These are phyloP conservation scores for Erebia palarica DNA, from an alignment of 2,888 invertebrate genomes.

Conservation along the genomic window DNA sequence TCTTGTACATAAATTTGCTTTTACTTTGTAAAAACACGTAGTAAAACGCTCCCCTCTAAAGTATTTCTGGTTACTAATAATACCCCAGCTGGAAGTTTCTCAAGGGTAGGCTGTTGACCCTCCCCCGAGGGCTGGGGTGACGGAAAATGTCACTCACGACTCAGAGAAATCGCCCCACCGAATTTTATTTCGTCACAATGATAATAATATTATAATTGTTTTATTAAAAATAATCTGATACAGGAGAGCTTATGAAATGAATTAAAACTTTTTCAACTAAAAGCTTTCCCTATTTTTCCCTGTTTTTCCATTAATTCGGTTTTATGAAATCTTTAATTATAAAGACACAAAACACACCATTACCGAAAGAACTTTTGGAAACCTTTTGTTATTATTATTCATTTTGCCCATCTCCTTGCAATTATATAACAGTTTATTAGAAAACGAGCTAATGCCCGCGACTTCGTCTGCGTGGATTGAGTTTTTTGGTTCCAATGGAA, in stretches of 20 bases:
- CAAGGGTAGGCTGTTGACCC: slow-evolving; percentile 22
- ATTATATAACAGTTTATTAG: too few relatives aligned
- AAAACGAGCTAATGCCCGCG: too few relatives aligned
- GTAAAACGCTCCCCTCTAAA: not conserved
- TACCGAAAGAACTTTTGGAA: too few relatives aligned
- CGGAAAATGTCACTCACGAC: slow-evolving; percentile 11
- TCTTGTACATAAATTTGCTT: too few relatives aligned
- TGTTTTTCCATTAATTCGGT: too few relatives aligned
- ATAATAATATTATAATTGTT: not conserved
- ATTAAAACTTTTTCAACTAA: not conserved
- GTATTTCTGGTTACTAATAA: slow-evolving; percentile 1
- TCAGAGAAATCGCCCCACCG: not conserved
- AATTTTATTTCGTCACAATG: not conserved
- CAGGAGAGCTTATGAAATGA: not conserved
- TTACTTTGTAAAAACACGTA: too few relatives aligned
- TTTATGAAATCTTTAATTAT: not conserved
- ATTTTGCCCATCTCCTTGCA: too few relatives aligned
- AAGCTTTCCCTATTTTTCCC: not conserved
- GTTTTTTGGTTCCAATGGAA: too few relatives aligned
- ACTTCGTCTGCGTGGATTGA: too few relatives aligned
- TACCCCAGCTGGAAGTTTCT: slow-evolving; percentile 19
- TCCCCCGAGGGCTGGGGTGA: slow-evolving; percentile 3
- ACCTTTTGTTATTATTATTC: too few relatives aligned
- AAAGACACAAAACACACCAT: too few relatives aligned
- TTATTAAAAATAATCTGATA: not conserved